Conservation (phyloP, 2,888 invertebrate species). For the Petrophora chlorosata region DNA sequence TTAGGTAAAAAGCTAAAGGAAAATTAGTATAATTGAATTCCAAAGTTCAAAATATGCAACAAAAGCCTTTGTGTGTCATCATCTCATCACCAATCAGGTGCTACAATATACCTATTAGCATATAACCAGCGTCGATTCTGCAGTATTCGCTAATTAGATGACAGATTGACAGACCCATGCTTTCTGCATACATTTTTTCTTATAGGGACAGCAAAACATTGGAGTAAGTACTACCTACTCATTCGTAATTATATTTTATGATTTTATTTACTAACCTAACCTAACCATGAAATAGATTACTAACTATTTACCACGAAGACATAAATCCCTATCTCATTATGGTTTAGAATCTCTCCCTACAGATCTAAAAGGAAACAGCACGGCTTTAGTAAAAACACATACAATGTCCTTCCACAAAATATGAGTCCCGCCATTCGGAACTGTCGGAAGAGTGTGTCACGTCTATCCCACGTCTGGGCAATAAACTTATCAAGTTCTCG, state of each 20-base stretch:
- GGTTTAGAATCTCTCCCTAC: neutral
- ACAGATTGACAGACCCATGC: too few species aligned
- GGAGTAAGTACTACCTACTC: too few species aligned
- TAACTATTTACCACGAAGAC: neutral
- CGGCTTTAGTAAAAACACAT: conserved; percentile 2
- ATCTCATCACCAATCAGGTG: neutral
- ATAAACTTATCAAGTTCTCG: conserved; percentile 61
- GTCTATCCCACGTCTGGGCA: conserved; percentile 61
- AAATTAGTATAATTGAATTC: too few species aligned
- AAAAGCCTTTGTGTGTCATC: neutral
- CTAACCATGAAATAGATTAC: too few species aligned
- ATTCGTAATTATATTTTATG: too few species aligned
- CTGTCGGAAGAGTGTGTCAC: conserved; percentile 53
- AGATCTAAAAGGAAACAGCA: conserved; percentile 24
- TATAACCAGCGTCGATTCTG: too few species aligned
- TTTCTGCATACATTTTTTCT: too few species aligned
- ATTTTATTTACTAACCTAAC: too few species aligned
- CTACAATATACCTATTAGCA: too few species aligned
- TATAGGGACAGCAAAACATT: too few species aligned
- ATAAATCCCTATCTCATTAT: conserved; percentile 12
- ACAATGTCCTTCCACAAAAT: neutral
- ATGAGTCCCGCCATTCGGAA: conserved; percentile 8
- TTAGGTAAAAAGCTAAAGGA: too few species aligned
- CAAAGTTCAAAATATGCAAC: neutral
- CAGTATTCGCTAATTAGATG: too few species aligned